Evolutionary conservation across 2,888 invertebrate species (phyloP).

Genomic region (Tachystola acroxantha): DNA sequence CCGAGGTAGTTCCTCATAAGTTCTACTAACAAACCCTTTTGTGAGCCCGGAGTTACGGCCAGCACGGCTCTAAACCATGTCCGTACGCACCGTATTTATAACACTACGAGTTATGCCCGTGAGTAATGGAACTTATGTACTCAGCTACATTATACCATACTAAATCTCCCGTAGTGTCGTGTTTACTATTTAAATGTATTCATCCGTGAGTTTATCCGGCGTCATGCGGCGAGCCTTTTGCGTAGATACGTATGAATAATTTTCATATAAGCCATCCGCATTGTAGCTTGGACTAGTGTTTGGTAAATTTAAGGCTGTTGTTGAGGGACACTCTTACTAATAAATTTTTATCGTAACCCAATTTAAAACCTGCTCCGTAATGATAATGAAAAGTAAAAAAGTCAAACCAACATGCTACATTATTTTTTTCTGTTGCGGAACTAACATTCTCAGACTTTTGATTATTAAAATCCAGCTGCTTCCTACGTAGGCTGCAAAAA

Average conservation of each 20-base stretch:
- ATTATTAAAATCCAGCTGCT: too few species aligned
- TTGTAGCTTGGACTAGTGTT: conserved; percentile 3
- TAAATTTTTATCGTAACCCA: too few species aligned
- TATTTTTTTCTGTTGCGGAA: too few species aligned
- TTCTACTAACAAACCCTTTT: conserved; percentile 76
- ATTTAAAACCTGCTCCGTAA: too few species aligned
- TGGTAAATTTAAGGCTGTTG: too few species aligned
- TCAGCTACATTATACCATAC: conserved; percentile 61
- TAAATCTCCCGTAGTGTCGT: conserved; percentile 70
- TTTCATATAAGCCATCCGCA: conserved; percentile 50
- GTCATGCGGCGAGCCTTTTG: conserved; percentile 69
- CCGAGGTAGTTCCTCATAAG: conserved; percentile 59
- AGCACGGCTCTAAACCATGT: conserved; percentile 60
- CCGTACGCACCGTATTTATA: conserved; percentile 65
- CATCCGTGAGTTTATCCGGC: conserved; percentile 70
- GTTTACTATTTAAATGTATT: conserved; percentile 78
- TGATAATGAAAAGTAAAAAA: too few species aligned
- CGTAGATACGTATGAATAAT: conserved; percentile 61
- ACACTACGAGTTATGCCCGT: conserved; percentile 66
- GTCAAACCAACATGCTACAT: too few species aligned
- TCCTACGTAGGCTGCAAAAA: too few species aligned
- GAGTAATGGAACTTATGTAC: conserved; percentile 70
- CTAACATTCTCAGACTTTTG: too few species aligned
- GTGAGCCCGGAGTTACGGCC: conserved; percentile 54
- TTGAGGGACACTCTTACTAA: too few species aligned